Base-by-base conservation (phyloP, 2,113 vertebrate species). In the Sturnus vulgaris region DNA sequence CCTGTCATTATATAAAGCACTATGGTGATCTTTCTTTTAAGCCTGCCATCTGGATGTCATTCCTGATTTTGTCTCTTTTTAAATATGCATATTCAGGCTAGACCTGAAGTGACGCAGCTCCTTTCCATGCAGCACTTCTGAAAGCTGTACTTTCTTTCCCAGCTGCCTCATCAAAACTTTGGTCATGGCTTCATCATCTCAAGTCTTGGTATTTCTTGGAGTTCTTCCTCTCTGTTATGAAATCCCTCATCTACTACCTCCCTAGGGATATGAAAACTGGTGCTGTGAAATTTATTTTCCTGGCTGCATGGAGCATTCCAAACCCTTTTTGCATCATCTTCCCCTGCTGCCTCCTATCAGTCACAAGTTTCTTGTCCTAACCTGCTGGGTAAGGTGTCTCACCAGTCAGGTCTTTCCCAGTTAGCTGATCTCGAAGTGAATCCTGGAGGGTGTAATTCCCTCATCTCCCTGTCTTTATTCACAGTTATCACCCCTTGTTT, bases 41-140 rank as follows among this genome's bases (percentile, higher is more conserved):
- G 91, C 77, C 75, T 95, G 81, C 95, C 95, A 96, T 96, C 94
- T 96, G 96, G 94, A 87, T 93, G 86, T 91, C 86, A 87, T 53
- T 95, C 81, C 90, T 96, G 81, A 93, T 95, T 91, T 91, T 91
- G 81, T 56, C 86, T 96, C 83, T 84, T 88, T 92, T 95, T 72
- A 89, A 95, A 68, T 82, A 79, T 64, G 63, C 73, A 46, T 76
- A 91, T 95, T 92, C 73, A 89, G 82, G 65, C 93, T 95, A 94
- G 92, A 97, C 89, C 91, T 86, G 77, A 82, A 95, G 71, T 83
- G 92, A 88, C 42, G 73, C 89, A 95, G 89, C 94, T 91, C 85
- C 93, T 92, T 89, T 57, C 94, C 44, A 5, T 22, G 44, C 61
- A 85, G 75, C 0, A 0, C 31, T 56, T 93, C 70, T 85, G 49